These are phyloP conservation scores for Xylophagus ater DNA, from an alignment of 2,888 invertebrate species.

Conservation along the genomic window DNA sequence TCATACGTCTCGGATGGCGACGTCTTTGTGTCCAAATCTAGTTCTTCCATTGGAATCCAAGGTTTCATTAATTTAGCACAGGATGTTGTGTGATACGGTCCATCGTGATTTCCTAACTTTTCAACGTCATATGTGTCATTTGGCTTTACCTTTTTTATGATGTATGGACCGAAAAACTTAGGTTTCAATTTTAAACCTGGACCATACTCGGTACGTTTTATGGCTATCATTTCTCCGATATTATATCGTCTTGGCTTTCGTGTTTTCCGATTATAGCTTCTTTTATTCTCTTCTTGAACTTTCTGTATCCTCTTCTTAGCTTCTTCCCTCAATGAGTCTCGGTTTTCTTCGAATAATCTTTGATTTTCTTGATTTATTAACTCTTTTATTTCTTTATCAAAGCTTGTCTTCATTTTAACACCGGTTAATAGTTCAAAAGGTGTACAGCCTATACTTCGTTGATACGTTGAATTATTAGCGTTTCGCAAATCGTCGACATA, in stretches of 20 bases:
- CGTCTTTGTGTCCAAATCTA: no score
- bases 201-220: conserved; percentile 13
- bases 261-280: conserved; percentile 3
- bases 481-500: conserved; percentile 10
- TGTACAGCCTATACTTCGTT: conserved; percentile 11
- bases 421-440: conserved; percentile 18
- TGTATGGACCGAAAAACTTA: conserved; percentile 15
- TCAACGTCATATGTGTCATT: neutral
- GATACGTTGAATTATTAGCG: conserved; percentile 13
- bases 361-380: conserved; percentile 13
- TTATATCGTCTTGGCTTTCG: conserved; percentile 9
- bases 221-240: conserved; percentile 12
- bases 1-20: conserved; percentile 1
- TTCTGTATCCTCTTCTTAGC: conserved; percentile 18
- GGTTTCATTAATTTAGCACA: conserved; percentile 6
- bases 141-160: neutral
- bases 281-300: conserved; percentile 11
- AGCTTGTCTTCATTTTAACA: conserved; percentile 12
- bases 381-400: conserved; percentile 11
- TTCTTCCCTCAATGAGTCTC: conserved; percentile 9
- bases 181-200: conserved; percentile 9
- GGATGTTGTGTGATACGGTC: neutral
- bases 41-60: no score
- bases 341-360: conserved; percentile 7
- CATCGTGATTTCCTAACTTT: conserved; percentile 2